Conservation (phyloP, 1,140 invertebrate genomes). For the Pseudomyrmex sp. region DNA sequence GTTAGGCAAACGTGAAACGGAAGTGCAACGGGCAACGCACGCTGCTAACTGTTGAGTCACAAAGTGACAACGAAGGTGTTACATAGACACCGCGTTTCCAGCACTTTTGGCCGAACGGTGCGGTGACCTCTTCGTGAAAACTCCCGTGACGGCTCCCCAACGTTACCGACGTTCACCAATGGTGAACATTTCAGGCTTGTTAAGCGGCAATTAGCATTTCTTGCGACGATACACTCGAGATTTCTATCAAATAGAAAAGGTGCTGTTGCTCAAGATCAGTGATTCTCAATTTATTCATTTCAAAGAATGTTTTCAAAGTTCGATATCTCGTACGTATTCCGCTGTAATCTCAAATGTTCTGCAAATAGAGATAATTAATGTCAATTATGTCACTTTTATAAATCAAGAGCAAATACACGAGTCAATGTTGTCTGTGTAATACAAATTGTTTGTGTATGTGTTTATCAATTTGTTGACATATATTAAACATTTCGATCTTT, state of each 20-base stretch:
- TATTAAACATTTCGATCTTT: no score
- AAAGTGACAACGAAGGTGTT: constrained; percentile 63
- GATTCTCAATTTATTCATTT: not conserved
- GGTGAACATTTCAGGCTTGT: not conserved
- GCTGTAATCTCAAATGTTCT: no score
- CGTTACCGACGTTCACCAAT: not conserved
- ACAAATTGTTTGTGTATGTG: no score
- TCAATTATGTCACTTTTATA: no score
- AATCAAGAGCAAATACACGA: no score
- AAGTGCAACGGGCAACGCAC: constrained; percentile 65
- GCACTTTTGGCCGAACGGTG: constrained; percentile 22
- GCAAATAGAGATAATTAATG: no score
- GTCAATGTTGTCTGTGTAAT: no score
- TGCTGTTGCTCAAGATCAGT: not conserved
- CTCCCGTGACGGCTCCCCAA: not conserved
- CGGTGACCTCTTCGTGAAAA: constrained; percentile 51
- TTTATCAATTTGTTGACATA: no score
- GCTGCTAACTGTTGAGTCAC: constrained; percentile 62
- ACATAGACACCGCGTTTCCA: constrained; percentile 36
- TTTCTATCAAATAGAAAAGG: not conserved
- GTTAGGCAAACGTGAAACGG: constrained; percentile 67
- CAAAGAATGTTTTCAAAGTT: not conserved
- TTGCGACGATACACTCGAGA: not conserved
- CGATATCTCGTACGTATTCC: no score
- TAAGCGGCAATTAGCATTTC: not conserved